Evolutionary conservation across 2,113 vertebrate genomes (phyloP).

Genomic region (Microcebus tavaratra): DNA sequence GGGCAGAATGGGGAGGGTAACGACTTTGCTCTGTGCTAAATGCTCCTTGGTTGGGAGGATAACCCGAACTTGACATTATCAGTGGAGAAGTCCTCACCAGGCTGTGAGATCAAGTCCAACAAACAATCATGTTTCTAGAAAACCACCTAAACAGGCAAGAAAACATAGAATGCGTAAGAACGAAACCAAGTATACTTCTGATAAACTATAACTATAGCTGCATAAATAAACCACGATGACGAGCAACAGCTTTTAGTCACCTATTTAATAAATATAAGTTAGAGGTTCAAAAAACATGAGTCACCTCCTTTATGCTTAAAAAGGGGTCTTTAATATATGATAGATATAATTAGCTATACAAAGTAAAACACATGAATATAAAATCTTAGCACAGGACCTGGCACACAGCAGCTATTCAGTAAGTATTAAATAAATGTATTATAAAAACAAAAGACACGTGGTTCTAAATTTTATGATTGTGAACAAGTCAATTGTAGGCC

Average conservation of each 20-base stretch:
- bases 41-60: constrained; percentile 96
- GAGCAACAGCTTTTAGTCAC: constrained; percentile 80
- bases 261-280: constrained; percentile 81
- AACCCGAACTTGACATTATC: constrained; percentile 99
- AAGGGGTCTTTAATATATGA: neutral
- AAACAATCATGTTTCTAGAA: constrained; percentile 90
- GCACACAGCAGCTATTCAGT: neutral
- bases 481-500: neutral
- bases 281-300: constrained; percentile 66
- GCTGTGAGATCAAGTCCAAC: constrained; percentile 87
- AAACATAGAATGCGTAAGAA: constrained; percentile 82
- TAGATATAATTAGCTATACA: constrained; percentile 31
- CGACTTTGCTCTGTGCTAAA: constrained; percentile 97
- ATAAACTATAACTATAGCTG: constrained; percentile 80
- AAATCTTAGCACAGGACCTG: neutral
- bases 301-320: constrained; percentile 66
- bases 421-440: constrained; percentile 1
- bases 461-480: neutral
- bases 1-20: constrained; percentile 94
- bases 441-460: neutral
- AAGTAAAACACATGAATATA: neutral
- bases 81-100: constrained; percentile 86
- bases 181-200: constrained; percentile 78
- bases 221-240: constrained; percentile 80
- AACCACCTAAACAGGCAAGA: constrained; percentile 87